Conservation (phyloP, 2,888 invertebrate genomes). For the Cacoxenus indagator region DNA sequence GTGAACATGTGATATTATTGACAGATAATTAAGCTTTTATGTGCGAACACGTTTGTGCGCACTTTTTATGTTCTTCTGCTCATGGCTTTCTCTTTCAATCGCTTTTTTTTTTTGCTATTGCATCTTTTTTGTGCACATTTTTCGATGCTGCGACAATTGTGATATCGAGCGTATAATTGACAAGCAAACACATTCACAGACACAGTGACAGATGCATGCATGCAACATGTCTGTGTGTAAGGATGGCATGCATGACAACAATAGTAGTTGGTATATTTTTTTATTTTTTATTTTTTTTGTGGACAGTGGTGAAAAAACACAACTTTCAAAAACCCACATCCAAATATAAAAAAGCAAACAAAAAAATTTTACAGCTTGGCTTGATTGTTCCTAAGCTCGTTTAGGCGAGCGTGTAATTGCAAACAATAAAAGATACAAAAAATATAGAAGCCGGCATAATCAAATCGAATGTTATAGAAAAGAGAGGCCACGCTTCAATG, state of each 20-base stretch:
- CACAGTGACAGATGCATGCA: neutral
- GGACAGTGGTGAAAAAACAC: too few relatives aligned
- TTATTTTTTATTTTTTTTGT: neutral
- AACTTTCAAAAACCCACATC: too few relatives aligned
- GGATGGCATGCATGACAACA: neutral
- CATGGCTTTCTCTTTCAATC: neutral
- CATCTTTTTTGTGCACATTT: neutral
- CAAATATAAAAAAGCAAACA: neutral
- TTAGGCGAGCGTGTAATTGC: constrained; percentile 6
- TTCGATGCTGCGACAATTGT: neutral
- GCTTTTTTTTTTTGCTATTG: neutral
- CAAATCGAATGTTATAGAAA: neutral
- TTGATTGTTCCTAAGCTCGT: constrained; percentile 2
- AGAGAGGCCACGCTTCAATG: neutral
- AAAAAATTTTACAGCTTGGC: neutral
- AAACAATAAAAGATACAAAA: neutral
- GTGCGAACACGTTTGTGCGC: constrained; percentile 39
- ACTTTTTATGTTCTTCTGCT: neutral
- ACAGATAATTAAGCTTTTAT: constrained; percentile 56
- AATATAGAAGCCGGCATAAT: neutral
- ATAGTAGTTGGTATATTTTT: neutral
- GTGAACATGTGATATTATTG: constrained; percentile 38
- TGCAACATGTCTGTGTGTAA: neutral
- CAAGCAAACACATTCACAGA: neutral
- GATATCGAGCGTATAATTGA: constrained; percentile 17